Percentiles rank a stretch among this genome's conserved stretches.
phyloP scores from a whole-genome alignment of 2,113 vertebrate species.

The Pangasianodon gigas region DNA sequence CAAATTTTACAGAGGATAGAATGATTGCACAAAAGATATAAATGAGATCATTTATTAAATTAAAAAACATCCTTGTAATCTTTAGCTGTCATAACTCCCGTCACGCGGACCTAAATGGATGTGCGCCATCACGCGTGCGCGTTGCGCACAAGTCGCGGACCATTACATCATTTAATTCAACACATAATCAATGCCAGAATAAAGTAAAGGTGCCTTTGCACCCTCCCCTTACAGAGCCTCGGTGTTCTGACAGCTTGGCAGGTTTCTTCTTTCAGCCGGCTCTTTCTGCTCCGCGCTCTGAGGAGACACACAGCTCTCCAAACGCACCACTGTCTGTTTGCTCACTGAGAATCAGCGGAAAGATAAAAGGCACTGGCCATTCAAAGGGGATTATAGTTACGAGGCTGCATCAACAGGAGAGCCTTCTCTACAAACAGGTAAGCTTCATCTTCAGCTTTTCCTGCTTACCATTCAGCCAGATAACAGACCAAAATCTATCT shows the following conservation, averaged over 20 bases:
- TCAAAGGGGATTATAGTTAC: slow-evolving; percentile 27
- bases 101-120: neutral
- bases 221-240: slow-evolving; percentile 8
- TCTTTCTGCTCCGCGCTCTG: slow-evolving; percentile 44
- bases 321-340: slow-evolving; percentile 10
- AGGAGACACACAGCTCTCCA: slow-evolving; percentile 18
- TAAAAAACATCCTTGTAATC: neutral
- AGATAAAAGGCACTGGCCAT: neutral
- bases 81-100: neutral
- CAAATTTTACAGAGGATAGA: neutral
- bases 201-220: slow-evolving; percentile 26
- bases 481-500: too few relatives aligned
- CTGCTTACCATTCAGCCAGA: neutral
- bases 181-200: slow-evolving; percentile 22
- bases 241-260: slow-evolving; percentile 44
- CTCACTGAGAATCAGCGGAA: neutral
- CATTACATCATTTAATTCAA: slow-evolving; percentile 55
- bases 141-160: neutral
- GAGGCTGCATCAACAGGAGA: neutral
- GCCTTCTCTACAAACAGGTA: neutral
- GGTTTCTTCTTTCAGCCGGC: slow-evolving; percentile 25
- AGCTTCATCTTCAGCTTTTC: neutral
- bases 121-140: neutral
- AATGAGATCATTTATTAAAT: neutral
- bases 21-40: neutral